A percentile compares a stretch with the other conserved stretches of the same genome.
phyloP scores from a whole-genome alignment of 1,140 invertebrate species.

The Platyscapa corneri region DNA sequence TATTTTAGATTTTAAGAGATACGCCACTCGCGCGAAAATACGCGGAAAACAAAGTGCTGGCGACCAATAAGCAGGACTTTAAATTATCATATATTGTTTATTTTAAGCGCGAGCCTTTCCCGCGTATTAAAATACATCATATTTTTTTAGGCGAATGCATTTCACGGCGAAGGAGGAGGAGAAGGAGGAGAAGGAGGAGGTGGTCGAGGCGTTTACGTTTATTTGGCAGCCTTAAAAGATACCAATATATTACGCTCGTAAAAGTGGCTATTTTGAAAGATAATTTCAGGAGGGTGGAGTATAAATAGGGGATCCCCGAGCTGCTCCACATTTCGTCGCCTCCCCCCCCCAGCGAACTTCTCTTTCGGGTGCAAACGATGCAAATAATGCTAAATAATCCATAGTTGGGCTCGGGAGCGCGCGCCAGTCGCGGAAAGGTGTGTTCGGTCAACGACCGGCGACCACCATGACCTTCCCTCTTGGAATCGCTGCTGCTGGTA shows the following conservation, averaged over 20 bases:
- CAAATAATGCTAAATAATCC: no score
- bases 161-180: no score
- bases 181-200: no score
- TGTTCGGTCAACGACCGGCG: slow-evolving; percentile 33
- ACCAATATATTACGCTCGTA: no score
- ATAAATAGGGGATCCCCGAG: no score
- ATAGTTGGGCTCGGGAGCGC: neutral
- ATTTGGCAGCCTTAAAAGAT: no score
- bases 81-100: neutral
- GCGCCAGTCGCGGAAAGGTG: neutral
- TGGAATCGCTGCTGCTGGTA: neutral
- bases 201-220: no score
- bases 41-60: neutral
- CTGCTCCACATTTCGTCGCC: no score
- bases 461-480: slow-evolving; percentile 46
- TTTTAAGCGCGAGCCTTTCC: neutral
- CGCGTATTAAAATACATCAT: neutral
- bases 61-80: neutral
- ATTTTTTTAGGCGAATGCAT: neutral
- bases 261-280: no score
- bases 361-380: neutral
- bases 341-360: no score
- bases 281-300: no score
- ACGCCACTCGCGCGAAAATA: neutral
- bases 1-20: neutral